Conservation (phyloP, 1,140 invertebrate species). For the Chymomyza costata region DNA sequence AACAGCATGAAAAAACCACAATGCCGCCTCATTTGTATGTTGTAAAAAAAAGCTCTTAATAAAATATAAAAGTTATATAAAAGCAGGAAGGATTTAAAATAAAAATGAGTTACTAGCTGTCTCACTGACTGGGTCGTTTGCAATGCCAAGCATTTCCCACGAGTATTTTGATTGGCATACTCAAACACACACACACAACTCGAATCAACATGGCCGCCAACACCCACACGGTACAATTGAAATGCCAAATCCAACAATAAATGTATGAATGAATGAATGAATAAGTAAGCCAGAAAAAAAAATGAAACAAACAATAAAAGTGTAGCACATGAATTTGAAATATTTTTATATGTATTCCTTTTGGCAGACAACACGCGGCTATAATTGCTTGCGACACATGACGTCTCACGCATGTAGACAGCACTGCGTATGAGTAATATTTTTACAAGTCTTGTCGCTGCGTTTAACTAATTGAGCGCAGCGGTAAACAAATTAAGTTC, state of each 20-base stretch:
- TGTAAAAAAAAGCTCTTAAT: too few species aligned
- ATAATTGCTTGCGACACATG: constrained; percentile 59
- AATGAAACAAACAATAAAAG: constrained; percentile 13
- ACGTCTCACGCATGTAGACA: neutral
- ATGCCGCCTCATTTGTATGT: too few species aligned
- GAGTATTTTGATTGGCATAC: constrained; percentile 68
- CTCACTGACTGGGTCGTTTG: constrained; percentile 3
- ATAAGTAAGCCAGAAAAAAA: constrained; percentile 5
- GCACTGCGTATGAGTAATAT: constrained; percentile 56
- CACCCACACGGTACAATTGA: constrained; percentile 50
- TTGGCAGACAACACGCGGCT: constrained; percentile 54
- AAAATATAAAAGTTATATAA: too few species aligned
- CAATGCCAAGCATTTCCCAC: constrained; percentile 64
- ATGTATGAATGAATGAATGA: neutral
- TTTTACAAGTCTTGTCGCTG: constrained; percentile 35
- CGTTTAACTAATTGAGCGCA: constrained; percentile 70
- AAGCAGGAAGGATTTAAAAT: too few species aligned
- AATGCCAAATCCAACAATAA: constrained; percentile 50
- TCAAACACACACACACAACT: constrained; percentile 21
- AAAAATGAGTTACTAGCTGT: constrained; percentile 31
- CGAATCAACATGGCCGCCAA: too few species aligned
- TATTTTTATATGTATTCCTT: too few species aligned
- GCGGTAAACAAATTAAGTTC: constrained; percentile 25
- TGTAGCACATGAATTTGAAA: constrained; percentile 67
- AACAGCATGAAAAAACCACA: too few species aligned